Base-by-base conservation (phyloP, 2,797 vertebrate species). In the Neosalanx taihuensis region DNA sequence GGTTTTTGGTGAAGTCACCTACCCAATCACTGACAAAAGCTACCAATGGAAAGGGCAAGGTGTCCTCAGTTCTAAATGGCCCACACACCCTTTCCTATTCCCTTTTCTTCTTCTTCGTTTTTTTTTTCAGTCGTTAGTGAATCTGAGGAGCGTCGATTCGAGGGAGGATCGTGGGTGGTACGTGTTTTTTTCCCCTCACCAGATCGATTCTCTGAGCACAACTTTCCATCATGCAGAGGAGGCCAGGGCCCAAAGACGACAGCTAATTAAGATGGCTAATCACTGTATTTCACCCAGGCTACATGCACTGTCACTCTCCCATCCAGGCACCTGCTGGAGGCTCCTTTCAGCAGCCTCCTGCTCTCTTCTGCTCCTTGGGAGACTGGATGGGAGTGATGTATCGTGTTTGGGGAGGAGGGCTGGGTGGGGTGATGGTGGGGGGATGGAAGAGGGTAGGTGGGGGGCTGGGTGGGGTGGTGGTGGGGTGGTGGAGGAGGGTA, bases 201-300 rank as follows among this genome's bases (percentile, higher is more conserved):
- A 68, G 75, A 88, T 85, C 77, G 84, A 88, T 89, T 20, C 75
- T 83, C 57, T 13, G 64, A 88, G 86, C 84, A 77, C 79, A 87
- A 84, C 80, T 85, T 87, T 90, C 81, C 81, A 90, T 87, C 85
- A 88, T 86, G 76, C 80, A 83, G 78, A 83, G 83, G 81, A 76
- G 70, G 80, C 81, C 78, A 75, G 79, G 79, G 81, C 15, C 80
- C 76, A 83, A 82, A 87, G 83, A 89, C 81, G 84, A 88, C 87
- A 86, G 87, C 83, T 89, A 90, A 91, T 91, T 91, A 89, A 88
- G 84, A 90, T 87, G 76, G 84, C 85, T 89, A 88, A 89, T 90
- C 87, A 85, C 82, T 85, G 83, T 72, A 80, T 89, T 87, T 88
- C 84, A 90, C 81, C 82, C 80, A 60, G 76, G 78, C 75, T 76